Base-by-base conservation (phyloP, 1,140 invertebrate species). In the Diabrotica undecimpunctata region DNA sequence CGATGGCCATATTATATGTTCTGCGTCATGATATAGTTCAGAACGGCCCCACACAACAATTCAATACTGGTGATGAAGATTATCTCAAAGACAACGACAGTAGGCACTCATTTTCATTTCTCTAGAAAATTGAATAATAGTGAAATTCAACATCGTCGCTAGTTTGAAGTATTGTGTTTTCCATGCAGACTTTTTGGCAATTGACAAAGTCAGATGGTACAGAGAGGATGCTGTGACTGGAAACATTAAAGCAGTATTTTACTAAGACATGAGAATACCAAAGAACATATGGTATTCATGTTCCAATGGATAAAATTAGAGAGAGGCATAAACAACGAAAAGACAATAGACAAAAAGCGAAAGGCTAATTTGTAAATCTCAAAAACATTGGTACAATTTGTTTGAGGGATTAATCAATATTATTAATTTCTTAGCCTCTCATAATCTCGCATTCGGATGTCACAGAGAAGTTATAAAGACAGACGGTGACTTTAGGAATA, bases 381-480 rank as follows among this genome's bases (percentile, higher is more conserved):
- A 72, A 74, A 74, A 75, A 70, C 67, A 71, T 69, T 73, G 67
- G 63, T 72, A n/a, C n/a, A n/a, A n/a, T n/a, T n/a, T n/a, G n/a
- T n/a, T n/a, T n/a, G n/a, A n/a, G n/a, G n/a, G n/a, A 46, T 46
- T 46, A 46, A 46, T 46, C 59, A 71, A 70, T 61, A 75, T 74
- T 13, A 72, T 74, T 56, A 73, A 72, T 52, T 72, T 70, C 52
- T 75, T 74, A 65, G 70, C 74, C 55, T 74, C 72, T 70, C 67
- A 72, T 69, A 75, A 74, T 71, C 61, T 74, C 8, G 68, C 70
- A 68, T 67, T 73, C 66, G 67, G 62, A 67, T 58, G 58, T 66
- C 68, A 66, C 38, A 36, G 52, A 60, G 64, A 55, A 53, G 50
- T 50, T 57, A 6, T 63, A 6, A 66, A 66, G 65, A 70, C 61